A percentile compares a stretch with the other conserved stretches of the same genome.
These are phyloP conservation scores for Zaprionus taronus DNA, from an alignment of 1,140 invertebrate genomes.

Conservation along the genomic window DNA sequence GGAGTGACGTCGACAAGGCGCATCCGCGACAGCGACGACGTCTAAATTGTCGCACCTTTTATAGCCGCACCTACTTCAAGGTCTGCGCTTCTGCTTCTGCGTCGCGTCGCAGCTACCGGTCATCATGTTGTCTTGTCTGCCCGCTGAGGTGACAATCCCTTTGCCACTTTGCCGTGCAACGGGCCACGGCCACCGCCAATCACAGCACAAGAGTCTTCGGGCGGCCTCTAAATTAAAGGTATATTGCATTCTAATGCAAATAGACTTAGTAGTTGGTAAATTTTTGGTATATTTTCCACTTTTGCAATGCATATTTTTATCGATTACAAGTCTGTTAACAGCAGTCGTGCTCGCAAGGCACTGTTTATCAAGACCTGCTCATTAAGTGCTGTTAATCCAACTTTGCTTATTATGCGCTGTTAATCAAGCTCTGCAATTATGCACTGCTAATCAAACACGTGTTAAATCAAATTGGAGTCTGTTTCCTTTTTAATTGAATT, in stretches of 20 bases:
- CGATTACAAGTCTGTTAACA: neutral
- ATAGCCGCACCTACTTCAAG: conserved; percentile 28
- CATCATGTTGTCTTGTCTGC: conserved; percentile 22
- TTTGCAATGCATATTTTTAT: neutral
- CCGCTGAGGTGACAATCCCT: neutral
- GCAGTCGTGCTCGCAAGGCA: too few species aligned
- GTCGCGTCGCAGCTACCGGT: conserved; percentile 5
- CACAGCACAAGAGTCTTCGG: neutral
- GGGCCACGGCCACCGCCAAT: too few species aligned
- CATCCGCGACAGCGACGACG: conserved; percentile 43
- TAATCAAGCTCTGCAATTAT: neutral
- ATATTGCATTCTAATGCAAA: neutral
- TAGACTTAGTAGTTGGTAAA: too few species aligned
- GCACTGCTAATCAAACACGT: neutral
- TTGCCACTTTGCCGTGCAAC: neutral
- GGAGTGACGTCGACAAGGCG: conserved; percentile 52
- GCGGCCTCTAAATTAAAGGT: neutral
- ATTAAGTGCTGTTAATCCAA: neutral
- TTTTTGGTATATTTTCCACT: too few species aligned
- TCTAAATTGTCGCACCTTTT: conserved; percentile 57
- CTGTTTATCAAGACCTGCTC: neutral
- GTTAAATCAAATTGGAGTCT: neutral
- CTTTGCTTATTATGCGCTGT: neutral
- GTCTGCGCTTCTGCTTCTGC: neutral
- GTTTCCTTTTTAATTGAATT: neutral